Conservation (phyloP, 2,113 vertebrate species). For the Heterochromis multidens region DNA sequence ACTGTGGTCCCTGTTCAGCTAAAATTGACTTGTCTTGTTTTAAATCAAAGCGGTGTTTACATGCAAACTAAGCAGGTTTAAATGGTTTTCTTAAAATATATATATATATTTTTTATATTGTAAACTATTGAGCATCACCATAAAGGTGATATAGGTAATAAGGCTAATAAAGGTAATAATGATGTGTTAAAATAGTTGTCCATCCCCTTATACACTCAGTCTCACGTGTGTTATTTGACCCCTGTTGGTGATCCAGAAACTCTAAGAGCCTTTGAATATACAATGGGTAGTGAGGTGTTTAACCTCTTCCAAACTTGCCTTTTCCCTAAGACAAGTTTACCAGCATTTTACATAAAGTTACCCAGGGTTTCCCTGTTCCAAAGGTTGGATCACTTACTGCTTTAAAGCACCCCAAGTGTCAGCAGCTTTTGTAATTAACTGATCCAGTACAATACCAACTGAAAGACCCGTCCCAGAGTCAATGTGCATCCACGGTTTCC, state of each 20-base stretch:
- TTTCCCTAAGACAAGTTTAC: neutral
- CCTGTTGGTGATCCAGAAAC: neutral
- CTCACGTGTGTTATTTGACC: neutral
- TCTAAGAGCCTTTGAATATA: neutral
- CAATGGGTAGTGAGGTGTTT: neutral
- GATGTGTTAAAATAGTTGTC: neutral
- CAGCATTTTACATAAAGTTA: neutral
- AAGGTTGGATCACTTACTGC: neutral
- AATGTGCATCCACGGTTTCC: too few relatives aligned
- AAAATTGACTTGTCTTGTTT: neutral
- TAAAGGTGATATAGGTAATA: neutral
- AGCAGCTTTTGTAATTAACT: neutral
- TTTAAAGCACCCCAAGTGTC: neutral
- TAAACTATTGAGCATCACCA: neutral
- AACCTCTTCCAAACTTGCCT: neutral
- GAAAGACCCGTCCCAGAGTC: neutral
- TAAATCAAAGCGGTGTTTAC: neutral
- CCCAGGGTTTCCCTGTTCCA: neutral
- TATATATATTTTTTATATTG: neutral
- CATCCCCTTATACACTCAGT: neutral
- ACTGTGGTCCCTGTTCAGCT: neutral
- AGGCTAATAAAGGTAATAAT: neutral
- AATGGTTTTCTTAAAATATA: neutral
- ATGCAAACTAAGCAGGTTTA: neutral
- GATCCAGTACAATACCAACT: neutral